Evolutionary conservation across 2,113 vertebrate genomes (phyloP).

Genomic region (Syrmaticus mikado): DNA sequence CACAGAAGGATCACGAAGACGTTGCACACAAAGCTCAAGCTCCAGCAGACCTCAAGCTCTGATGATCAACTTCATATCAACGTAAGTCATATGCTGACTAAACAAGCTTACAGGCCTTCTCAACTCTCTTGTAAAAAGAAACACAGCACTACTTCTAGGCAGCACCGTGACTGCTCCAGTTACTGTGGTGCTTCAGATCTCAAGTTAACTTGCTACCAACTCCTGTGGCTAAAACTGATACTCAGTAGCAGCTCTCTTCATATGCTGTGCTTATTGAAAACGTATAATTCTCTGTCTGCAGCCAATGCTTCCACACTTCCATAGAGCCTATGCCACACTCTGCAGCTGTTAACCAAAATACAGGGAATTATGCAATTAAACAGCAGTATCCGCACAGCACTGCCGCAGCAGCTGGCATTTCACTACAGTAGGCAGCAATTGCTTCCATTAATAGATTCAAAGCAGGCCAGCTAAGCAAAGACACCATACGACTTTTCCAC

Average conservation of each 20-base stretch:
- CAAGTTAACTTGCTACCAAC: neutral
- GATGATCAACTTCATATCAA: neutral
- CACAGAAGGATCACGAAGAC: neutral
- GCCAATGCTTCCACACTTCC: neutral
- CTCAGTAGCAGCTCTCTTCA: neutral
- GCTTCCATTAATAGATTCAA: slow-evolving; percentile 58
- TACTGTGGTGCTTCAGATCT: neutral
- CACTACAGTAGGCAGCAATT: neutral
- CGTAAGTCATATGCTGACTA: neutral
- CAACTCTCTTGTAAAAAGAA: neutral
- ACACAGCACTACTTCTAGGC: neutral
- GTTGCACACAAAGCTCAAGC: neutral
- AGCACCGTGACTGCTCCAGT: neutral
- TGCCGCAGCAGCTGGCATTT: slow-evolving; percentile 38
- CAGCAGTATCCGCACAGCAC: neutral
- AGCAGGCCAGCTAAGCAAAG: neutral
- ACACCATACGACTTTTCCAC: neutral
- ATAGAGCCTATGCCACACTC: neutral
- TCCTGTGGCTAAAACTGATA: neutral
- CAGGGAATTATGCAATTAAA: neutral
- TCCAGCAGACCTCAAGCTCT: neutral
- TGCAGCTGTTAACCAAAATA: neutral
- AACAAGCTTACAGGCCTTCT: neutral
- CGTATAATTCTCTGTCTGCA: neutral
- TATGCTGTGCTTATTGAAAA: neutral